Evolutionary conservation across 1,140 invertebrate genomes (phyloP), one percentile per base, ranked within the genome.

Genomic region (Physella acuta): DNA sequence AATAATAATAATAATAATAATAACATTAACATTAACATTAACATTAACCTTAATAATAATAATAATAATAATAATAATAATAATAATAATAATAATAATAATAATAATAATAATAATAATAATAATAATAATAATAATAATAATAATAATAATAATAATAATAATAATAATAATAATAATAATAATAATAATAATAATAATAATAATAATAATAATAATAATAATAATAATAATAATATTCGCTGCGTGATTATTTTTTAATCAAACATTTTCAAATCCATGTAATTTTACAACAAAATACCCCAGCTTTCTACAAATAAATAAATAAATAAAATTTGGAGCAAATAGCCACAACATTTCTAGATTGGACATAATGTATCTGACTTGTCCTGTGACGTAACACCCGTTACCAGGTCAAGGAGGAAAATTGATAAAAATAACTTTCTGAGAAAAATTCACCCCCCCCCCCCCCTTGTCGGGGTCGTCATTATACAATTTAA

Each of bases 181-280:
- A 55, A 51, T 67, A 67, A 51, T 67, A 67, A 51, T 55, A 55
- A 51, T 55, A 67, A 51, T 67, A 67, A 31, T 55, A 67, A 51
- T 67, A 67, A 51, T 67, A 67, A 51, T 67, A 67, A 51, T 55
- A 67, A 31, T 67, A 67, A 51, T 67, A 67, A 51, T 56, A 56
- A 37, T 56, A 26, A 56, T 56, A 26, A 56, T 56, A 56, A 26
- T 56, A 56, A 14, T 56, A 56, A 56, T 56, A 53, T 17, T 31
- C 53, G 28, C 14, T 55, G 20, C 14, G 26, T 11, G 33, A 56
- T 14, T 20, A 14, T 56, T n/a, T n/a, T n/a, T n/a, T n/a, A n/a
- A n/a, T n/a, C n/a, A n/a, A n/a, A n/a, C n/a, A n/a, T n/a, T n/a
- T n/a, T n/a, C n/a, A n/a, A n/a, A n/a, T n/a, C n/a, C n/a, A n/a